Conservation (phyloP, 2,888 invertebrate genomes). For the Hypolimnas misippus region DNA sequence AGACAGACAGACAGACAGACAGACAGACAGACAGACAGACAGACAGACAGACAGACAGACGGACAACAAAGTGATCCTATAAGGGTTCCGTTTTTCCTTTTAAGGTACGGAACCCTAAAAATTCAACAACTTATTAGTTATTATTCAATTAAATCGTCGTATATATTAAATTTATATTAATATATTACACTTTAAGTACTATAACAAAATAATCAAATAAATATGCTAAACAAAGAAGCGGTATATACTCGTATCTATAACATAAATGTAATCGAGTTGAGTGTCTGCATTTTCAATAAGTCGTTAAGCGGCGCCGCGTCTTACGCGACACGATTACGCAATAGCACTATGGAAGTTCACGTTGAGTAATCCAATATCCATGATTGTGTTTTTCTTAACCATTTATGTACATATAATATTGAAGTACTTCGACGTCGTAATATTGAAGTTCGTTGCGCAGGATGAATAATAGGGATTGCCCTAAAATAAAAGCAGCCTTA, state of each 20-base stretch:
- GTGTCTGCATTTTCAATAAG: constrained; percentile 36
- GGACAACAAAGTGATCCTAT: too few species aligned
- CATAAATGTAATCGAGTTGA: constrained; percentile 30
- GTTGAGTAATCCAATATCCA: neutral
- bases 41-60: too few species aligned
- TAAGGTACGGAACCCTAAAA: too few species aligned
- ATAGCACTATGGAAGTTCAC: constrained; percentile 19
- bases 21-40: too few species aligned
- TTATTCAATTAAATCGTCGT: too few species aligned
- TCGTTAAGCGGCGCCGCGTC: constrained; percentile 38
- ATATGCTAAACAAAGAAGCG: constrained; percentile 14
- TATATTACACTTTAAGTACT: neutral
- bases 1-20: too few species aligned
- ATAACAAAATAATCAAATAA: neutral
- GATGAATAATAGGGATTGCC: too few species aligned
- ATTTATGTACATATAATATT: neutral
- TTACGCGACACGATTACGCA: constrained; percentile 42
- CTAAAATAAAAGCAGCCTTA: too few species aligned
- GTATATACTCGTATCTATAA: neutral
- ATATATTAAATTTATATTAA: neutral
- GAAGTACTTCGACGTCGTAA: too few species aligned
- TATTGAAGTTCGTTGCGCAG: too few species aligned
- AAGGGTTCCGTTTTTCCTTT: too few species aligned
- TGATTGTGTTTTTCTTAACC: neutral
- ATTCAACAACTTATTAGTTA: too few species aligned